Evolutionary conservation across 64 coral and sea anemone species (phyloP), one percentile per base, ranked within the genome.

Genomic region (Actinia equina): DNA sequence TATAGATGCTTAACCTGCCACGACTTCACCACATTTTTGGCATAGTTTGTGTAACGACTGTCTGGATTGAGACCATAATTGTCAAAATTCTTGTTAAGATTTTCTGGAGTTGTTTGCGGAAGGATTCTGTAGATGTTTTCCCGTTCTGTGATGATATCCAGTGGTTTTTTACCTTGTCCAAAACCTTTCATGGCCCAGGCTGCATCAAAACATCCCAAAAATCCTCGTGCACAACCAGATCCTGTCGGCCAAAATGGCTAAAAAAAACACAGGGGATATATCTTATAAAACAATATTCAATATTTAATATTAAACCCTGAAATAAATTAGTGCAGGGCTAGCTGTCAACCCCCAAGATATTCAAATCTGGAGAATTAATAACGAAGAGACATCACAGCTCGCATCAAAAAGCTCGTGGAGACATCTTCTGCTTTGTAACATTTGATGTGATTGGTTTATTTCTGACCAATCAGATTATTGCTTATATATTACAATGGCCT

Each of bases 241-340:
- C 97, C 97, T 61, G 97, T 99, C 6, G 97, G 97, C 97, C 97
- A 99, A 83, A 99, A 99, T 59, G 97, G 97, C 97, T 99, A n/a
- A 43, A 43, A 92, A 1, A 77, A 7, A 86, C 46, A 54, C 52
- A 82, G 19, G 3, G 2, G 2, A 30, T 37, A 37, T 52, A 2
- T 4, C 25, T 17, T 20, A 60, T n/a, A 43, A 78, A 25, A 65
- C 22, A n/a, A 7, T 1, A 23, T 23, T 65, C 4, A n/a, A 22
- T 6, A 54, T 54, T 54, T 37, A 37, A 37, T 37, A 37, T 37
- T 37, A 37, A 37, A 37, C 30, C 30, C 30, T 37, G 1, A 37
- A 37, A 37, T 37, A 37, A 37, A 37, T 37, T 37, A 0, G 0
- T 37, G 30, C 30, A 37, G 30, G 30, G 30, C 30, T n/a, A n/a